phyloP scores from a whole-genome alignment of 1,140 invertebrate species.

The Sycobia sp. region DNA sequence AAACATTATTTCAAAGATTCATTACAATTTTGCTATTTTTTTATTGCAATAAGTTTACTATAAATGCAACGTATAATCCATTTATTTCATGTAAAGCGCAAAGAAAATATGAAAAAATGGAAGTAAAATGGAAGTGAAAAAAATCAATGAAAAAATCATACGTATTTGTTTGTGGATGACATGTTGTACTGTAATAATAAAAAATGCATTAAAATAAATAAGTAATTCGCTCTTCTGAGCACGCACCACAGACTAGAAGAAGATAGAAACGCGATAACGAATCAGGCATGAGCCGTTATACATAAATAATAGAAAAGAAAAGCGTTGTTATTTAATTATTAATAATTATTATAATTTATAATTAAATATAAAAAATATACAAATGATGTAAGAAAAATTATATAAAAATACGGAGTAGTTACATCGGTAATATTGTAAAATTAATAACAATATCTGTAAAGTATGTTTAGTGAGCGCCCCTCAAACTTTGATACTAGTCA shows the following conservation, averaged over 20 bases:
- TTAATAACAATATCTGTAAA: slow-evolving; percentile 32
- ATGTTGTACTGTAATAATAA: slow-evolving; percentile 10
- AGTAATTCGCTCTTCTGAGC: slow-evolving; percentile 10
- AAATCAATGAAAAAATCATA: slow-evolving; percentile 2
- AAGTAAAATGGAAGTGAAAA: neutral
- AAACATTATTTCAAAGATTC: slow-evolving; percentile 23
- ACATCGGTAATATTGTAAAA: slow-evolving; percentile 24
- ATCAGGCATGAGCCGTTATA: slow-evolving; percentile 31
- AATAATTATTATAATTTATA: slow-evolving; percentile 34
- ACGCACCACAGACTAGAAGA: neutral
- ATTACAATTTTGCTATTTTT: slow-evolving; percentile 27
- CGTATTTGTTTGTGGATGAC: slow-evolving; percentile 16
- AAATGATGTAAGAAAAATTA: slow-evolving; percentile 24
- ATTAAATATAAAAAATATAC: slow-evolving; percentile 22
- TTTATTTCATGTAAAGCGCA: slow-evolving; percentile 13
- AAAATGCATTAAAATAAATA: slow-evolving; percentile 17
- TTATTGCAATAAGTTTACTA: slow-evolving; percentile 21
- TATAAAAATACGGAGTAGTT: slow-evolving; percentile 25
- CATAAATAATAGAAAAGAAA: slow-evolving; percentile 30
- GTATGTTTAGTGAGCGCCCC: slow-evolving; percentile 18
- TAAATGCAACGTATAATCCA: slow-evolving; percentile 17
- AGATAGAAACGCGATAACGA: slow-evolving; percentile 21
- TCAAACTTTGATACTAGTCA: slow-evolving; percentile 25
- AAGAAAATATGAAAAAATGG: neutral
- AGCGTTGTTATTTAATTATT: slow-evolving; percentile 36